These are phyloP conservation scores for Sus scrofa DNA, from an alignment of 2,113 vertebrate genomes.

Conservation along the genomic window T2T-Sscrofa CM000812.6:135584501-135585000, in stretches of 20 bases:
- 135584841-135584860: conserved; percentile 35
- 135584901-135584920: conserved; percentile 36
- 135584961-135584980: conserved; percentile 15
- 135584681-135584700: background rate
- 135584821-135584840: background rate
- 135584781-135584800: conserved; percentile 33
- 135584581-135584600: background rate
- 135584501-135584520: conserved; percentile 17
- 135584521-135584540: conserved; percentile 23
- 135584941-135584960: background rate
- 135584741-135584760: background rate
- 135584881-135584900: background rate
- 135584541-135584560: conserved; percentile 13
- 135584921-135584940: background rate
- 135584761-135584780: background rate
- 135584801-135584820: background rate
- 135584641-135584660: background rate
- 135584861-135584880: conserved; percentile 28
- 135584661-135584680: background rate
- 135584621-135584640: conserved; percentile 17
- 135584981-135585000: background rate
- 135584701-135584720: background rate
- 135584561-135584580: background rate
- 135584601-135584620: background rate
- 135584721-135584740: background rate